These are phyloP conservation scores for Oreochromis tanganicae DNA, from an alignment of 2,113 vertebrate genomes.

Conservation along the genomic window DNA sequence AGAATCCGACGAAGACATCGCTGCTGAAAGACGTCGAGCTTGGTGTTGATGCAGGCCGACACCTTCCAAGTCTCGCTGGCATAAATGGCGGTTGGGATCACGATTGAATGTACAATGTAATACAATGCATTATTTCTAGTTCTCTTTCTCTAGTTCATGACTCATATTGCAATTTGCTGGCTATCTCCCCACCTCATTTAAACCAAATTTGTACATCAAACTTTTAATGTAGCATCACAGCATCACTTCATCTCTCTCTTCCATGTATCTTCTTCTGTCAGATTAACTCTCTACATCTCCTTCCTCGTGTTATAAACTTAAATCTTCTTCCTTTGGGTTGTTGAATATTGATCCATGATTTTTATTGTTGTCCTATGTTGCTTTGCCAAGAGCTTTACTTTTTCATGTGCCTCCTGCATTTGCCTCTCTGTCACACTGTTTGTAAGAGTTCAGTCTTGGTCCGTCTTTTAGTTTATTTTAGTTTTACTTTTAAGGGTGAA, in stretches of 20 bases:
- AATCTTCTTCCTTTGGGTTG: neutral
- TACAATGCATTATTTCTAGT: neutral
- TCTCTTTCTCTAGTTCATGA: neutral
- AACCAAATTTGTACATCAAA: neutral
- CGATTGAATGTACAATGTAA: neutral
- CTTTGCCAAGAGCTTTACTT: neutral
- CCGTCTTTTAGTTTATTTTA: neutral
- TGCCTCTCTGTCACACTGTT: neutral
- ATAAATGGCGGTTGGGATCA: no score
- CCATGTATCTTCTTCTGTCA: neutral
- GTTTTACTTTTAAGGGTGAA: neutral
- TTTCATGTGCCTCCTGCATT: neutral
- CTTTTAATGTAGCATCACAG: neutral
- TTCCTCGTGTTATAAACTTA: neutral
- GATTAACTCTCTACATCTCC: neutral
- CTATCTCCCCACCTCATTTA: neutral
- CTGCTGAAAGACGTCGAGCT: no score
- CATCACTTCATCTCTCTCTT: no score
- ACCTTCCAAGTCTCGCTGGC: no score
- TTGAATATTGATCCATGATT: neutral
- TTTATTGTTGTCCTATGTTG: neutral
- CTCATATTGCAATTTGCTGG: neutral
- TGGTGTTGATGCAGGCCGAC: no score
- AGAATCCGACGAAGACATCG: no score
- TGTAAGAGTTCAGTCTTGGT: neutral